Conservation (phyloP, 64 coral and sea anemone genomes). For the Stichodactyla helianthus region DNA sequence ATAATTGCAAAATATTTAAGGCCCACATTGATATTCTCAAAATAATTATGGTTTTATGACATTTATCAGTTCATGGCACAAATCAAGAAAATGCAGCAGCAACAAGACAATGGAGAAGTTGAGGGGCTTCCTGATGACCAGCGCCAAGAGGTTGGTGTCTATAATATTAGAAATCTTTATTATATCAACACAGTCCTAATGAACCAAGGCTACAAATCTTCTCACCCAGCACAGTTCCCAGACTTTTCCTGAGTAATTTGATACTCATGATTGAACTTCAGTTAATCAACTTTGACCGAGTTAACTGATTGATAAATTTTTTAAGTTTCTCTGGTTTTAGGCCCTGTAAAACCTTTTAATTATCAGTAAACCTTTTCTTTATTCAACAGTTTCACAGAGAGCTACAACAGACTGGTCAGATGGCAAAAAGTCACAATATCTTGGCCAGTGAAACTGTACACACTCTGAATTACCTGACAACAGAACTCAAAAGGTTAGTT, state of each 20-base stretch:
- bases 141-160: slow-evolving; percentile 13
- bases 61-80: slow-evolving; percentile 61
- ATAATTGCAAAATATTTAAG: no score
- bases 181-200: no score
- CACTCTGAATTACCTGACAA: slow-evolving; percentile 72
- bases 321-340: no score
- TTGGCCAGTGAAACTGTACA: slow-evolving; percentile 89
- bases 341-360: not conserved
- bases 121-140: slow-evolving; percentile 61
- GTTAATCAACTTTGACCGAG: no score
- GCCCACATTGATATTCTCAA: not conserved
- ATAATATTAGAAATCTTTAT: not conserved
- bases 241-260: no score
- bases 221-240: no score
- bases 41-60: not conserved
- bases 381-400: slow-evolving; percentile 58
- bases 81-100: slow-evolving; percentile 61
- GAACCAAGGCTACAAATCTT: no score
- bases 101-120: slow-evolving; percentile 65
- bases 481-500: slow-evolving; percentile 70
- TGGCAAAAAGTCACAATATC: slow-evolving; percentile 94
- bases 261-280: no score
- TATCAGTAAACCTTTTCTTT: not conserved
- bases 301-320: no score
- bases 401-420: slow-evolving; percentile 54